Percentiles rank a stretch among this genome's conserved stretches.
These are phyloP conservation scores for Cinclus cinclus DNA, from an alignment of 2,113 vertebrate genomes.

Conservation along the genomic window DNA sequence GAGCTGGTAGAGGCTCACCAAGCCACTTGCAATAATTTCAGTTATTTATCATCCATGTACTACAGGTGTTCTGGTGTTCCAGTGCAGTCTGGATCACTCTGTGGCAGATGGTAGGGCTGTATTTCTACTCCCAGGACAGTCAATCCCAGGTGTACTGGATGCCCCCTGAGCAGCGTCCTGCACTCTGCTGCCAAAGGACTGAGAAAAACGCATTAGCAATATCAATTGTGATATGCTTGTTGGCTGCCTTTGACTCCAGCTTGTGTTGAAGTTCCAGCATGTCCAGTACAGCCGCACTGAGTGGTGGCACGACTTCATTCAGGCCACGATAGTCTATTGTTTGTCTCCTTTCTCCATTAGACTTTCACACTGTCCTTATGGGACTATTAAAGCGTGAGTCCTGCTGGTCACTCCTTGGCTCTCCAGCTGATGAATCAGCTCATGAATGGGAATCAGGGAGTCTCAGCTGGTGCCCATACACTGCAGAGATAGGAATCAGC, in stretches of 20 bases:
- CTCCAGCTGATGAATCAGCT: not conserved
- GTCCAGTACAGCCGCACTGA: not conserved
- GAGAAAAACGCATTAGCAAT: not conserved
- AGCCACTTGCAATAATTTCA: not conserved
- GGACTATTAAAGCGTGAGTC: not conserved
- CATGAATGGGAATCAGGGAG: not conserved
- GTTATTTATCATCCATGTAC: not conserved
- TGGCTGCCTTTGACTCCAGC: not conserved
- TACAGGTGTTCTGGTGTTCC: not conserved
- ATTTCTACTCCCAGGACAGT: not conserved
- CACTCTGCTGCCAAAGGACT: not conserved
- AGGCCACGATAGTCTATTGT: not conserved
- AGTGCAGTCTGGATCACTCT: not conserved
- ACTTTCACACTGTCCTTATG: not conserved
- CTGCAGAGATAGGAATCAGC: not conserved
- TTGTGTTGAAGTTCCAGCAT: not conserved
- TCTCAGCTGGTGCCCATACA: not conserved
- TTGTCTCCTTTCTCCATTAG: not conserved
- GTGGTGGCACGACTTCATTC: not conserved
- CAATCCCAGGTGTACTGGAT: not conserved
- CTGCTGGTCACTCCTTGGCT: not conserved
- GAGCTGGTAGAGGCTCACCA: not conserved
- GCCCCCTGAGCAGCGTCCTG: rapidly evolving
- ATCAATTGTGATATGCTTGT: not conserved
- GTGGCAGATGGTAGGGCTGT: not conserved